phyloP scores from a whole-genome alignment of 2,113 vertebrate species.

The Actinemys pallida region DNA sequence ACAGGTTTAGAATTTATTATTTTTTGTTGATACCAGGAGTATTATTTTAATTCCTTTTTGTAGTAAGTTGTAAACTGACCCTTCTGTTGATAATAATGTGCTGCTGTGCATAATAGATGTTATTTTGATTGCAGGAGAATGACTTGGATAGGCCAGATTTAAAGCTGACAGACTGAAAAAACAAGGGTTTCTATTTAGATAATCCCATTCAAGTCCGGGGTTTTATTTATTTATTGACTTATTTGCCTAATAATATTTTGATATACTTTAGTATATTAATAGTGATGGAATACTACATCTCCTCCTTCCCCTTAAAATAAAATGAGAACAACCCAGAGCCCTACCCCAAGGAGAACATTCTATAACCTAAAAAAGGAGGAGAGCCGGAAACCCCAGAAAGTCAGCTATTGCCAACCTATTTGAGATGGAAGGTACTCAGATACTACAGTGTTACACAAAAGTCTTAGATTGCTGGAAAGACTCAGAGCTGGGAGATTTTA shows the following conservation, averaged over 20 bases:
- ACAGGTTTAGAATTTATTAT: conserved; percentile 11
- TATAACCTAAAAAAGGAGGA: not conserved
- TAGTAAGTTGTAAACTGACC: not conserved
- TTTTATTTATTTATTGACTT: not conserved
- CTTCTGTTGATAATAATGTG: not conserved
- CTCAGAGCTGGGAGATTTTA: not conserved
- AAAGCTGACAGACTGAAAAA: not conserved
- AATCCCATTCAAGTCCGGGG: not conserved
- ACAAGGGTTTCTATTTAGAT: rapidly evolving
- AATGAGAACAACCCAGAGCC: not conserved
- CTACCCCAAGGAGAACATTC: not conserved
- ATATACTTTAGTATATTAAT: not conserved
- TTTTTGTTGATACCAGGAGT: not conserved
- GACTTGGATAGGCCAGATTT: not conserved
- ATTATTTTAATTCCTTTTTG: not conserved
- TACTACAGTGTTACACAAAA: not conserved
- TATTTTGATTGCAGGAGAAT: rapidly evolving
- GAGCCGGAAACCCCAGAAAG: not conserved
- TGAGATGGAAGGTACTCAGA: not conserved
- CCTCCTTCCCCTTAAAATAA: not conserved
- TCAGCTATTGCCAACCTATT: not conserved
- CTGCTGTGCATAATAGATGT: not conserved
- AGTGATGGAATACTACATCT: not conserved
- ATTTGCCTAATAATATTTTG: not conserved
- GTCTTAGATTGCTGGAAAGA: not conserved